Percentiles rank a stretch among this genome's conserved stretches.
These are phyloP conservation scores for Fregata magnificens DNA, from an alignment of 2,113 vertebrate species.

Conservation along the genomic window DNA sequence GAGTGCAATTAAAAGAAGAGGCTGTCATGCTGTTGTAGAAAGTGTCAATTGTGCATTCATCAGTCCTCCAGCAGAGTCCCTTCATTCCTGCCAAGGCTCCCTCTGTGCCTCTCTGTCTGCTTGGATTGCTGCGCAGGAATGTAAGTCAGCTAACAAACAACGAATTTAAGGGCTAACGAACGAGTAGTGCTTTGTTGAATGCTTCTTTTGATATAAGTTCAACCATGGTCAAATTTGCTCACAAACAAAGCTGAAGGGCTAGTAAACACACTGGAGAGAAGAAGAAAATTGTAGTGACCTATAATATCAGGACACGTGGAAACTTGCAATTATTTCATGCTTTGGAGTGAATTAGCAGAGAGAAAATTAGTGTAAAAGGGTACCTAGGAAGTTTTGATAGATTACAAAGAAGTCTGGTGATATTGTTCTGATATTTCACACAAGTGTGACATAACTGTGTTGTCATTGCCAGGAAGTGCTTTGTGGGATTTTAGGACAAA, in stretches of 20 bases:
- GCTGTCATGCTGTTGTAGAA: background rate
- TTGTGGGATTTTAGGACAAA: background rate
- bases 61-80: background rate
- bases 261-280: background rate
- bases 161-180: background rate
- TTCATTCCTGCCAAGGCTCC: background rate
- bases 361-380: background rate
- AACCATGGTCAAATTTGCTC: background rate
- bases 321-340: background rate
- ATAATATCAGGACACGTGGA: background rate
- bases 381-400: background rate
- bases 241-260: background rate
- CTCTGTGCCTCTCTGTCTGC: background rate
- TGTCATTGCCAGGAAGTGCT: background rate
- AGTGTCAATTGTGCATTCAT: background rate
- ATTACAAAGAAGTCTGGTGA: background rate
- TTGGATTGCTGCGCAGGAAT: background rate
- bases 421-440: background rate
- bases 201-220: conserved; percentile 4
- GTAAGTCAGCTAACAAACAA: background rate
- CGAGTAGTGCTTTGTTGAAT: background rate
- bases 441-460: background rate
- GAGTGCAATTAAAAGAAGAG: background rate
- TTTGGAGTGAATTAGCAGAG: background rate
- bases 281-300: background rate